phyloP scores from a whole-genome alignment of 2,113 vertebrate species.

The Cyanoliseus patagonus region DNA sequence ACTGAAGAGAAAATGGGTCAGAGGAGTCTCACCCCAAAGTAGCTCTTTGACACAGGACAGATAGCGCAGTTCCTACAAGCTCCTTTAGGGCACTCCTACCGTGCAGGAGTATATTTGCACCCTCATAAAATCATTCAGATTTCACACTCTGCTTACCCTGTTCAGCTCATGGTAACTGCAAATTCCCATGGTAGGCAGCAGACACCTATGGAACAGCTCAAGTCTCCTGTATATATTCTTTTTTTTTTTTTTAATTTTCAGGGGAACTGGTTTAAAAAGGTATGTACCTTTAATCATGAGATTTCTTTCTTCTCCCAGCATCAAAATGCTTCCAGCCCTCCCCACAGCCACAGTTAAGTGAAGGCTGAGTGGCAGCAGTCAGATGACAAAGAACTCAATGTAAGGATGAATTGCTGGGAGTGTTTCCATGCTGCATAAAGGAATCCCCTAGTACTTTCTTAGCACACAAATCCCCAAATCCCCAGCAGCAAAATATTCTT shows the following conservation, averaged over 20 bases:
- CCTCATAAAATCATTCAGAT: not conserved
- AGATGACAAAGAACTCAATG: not conserved
- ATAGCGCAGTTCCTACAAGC: not conserved
- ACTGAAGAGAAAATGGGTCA: not conserved
- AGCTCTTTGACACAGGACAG: not conserved
- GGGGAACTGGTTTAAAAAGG: not conserved
- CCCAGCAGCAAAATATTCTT: conserved; percentile 43
- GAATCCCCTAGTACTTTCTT: not conserved
- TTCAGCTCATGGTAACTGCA: not conserved
- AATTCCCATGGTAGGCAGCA: not conserved
- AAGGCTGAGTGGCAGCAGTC: not conserved
- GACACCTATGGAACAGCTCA: not conserved
- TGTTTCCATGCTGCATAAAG: conserved; percentile 21
- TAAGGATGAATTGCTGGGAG: conserved; percentile 4
- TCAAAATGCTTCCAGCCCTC: not conserved
- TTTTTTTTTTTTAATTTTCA: not conserved
- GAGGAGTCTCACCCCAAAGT: not conserved
- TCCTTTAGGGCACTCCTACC: not conserved
- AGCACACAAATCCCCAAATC: conserved; percentile 29
- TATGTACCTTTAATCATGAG: not conserved
- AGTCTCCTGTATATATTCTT: too few relatives aligned
- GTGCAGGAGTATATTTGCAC: too few relatives aligned
- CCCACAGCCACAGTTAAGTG: not conserved
- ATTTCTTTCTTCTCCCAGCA: not conserved
- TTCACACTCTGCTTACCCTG: not conserved